These are phyloP conservation scores for Anguilla obscura DNA, from an alignment of 2,797 vertebrate species.

Conservation along the genomic window DNA sequence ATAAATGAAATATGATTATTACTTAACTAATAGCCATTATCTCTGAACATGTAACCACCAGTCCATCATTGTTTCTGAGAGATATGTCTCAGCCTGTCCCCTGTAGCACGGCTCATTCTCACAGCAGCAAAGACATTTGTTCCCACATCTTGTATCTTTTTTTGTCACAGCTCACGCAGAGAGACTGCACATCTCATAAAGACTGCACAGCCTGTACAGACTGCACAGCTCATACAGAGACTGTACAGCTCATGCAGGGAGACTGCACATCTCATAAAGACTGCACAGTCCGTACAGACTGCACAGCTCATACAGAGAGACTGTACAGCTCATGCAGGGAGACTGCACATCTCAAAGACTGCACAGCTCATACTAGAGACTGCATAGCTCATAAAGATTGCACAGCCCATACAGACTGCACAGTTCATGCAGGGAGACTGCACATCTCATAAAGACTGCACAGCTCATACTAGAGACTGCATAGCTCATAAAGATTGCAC, in stretches of 20 bases:
- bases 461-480: too few relatives aligned
- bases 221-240: neutral
- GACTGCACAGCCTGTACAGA: neutral
- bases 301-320: too few relatives aligned
- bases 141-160: neutral
- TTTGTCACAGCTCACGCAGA: neutral
- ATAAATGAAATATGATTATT: neutral
- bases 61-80: neutral
- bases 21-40: neutral
- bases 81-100: conserved; percentile 14
- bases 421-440: too few relatives aligned
- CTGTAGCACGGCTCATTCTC: neutral
- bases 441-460: neutral
- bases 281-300: too few relatives aligned
- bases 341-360: neutral
- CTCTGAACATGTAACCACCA: neutral
- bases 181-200: neutral
- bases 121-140: neutral
- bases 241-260: neutral
- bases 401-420: too few relatives aligned
- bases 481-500: too few relatives aligned
- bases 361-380: too few relatives aligned
- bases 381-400: too few relatives aligned
- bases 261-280: too few relatives aligned
- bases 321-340: neutral